These are phyloP conservation scores for Heliocidaris tuberculata DNA, from an alignment of 35 echinoderm and acorn worm species.

Conservation along the genomic window DNA sequence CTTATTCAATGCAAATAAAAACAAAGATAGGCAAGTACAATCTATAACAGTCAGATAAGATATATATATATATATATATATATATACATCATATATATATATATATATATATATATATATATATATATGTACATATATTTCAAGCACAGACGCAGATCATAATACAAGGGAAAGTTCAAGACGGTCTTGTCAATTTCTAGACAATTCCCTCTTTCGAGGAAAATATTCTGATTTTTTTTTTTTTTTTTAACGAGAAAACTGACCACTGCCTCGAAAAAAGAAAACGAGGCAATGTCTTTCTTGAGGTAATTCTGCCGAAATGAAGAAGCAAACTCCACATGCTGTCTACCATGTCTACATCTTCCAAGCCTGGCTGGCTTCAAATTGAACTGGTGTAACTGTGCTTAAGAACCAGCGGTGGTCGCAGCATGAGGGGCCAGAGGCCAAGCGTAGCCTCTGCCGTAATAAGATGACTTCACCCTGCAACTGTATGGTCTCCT, in stretches of 20 bases:
- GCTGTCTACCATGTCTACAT: background rate
- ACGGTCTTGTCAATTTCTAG: too few species aligned
- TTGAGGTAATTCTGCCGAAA: background rate
- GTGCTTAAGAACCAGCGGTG: constrained; percentile 8
- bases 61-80: too few species aligned
- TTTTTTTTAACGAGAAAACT: background rate
- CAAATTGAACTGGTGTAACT: constrained; percentile 5
- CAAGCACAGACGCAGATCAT: too few species aligned
- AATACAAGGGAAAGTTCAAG: too few species aligned
- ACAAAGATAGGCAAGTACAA: too few species aligned
- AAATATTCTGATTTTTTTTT: too few species aligned
- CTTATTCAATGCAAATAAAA: too few species aligned
- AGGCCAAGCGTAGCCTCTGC: background rate
- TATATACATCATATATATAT: too few species aligned
- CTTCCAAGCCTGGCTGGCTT: background rate
- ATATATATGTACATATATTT: too few species aligned
- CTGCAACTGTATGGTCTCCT: background rate
- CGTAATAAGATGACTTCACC: background rate
- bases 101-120: too few species aligned
- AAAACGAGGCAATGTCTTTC: background rate
- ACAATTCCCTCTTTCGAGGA: too few species aligned
- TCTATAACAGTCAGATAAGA: too few species aligned
- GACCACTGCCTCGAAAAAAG: background rate
- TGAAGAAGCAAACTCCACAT: constrained; percentile 10
- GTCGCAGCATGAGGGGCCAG: background rate